These are phyloP conservation scores for Spodoptera picta DNA, from an alignment of 2,888 invertebrate genomes.

Conservation along the genomic window DNA sequence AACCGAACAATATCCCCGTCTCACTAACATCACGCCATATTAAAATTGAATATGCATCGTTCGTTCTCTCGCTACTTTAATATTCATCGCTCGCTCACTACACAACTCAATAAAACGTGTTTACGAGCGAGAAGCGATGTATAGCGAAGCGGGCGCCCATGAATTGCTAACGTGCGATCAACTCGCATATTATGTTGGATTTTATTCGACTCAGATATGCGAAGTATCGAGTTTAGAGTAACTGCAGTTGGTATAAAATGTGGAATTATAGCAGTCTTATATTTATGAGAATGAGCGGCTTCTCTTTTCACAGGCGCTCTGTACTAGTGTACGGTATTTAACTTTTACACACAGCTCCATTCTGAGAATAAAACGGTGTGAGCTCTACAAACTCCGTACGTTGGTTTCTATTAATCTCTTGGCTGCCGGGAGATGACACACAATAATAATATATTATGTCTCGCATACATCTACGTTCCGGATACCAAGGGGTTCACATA, in stretches of 20 bases:
- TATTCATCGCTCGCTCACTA: conserved; percentile 79
- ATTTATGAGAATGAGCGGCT: conserved; percentile 1
- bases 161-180: conserved; percentile 72
- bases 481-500: no score
- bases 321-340: not conserved
- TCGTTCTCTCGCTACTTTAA: conserved; percentile 67
- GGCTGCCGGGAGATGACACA: no score
- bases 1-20: conserved; percentile 33
- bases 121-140: conserved; percentile 77
- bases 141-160: conserved; percentile 66
- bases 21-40: conserved; percentile 56
- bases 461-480: no score
- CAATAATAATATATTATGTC: no score
- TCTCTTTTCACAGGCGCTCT: not conserved
- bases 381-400: no score
- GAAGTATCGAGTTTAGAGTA: conserved; percentile 44
- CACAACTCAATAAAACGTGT: conserved; percentile 79
- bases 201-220: conserved; percentile 56
- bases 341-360: no score
- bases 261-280: conserved; percentile 32
- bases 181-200: conserved; percentile 50
- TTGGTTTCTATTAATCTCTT: no score
- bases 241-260: conserved; percentile 34
- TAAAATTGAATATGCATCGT: conserved; percentile 77
- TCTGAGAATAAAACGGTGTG: no score